Evolutionary conservation across 2,888 invertebrate genomes (phyloP).

Genomic region (Galerucella pusilla): DNA sequence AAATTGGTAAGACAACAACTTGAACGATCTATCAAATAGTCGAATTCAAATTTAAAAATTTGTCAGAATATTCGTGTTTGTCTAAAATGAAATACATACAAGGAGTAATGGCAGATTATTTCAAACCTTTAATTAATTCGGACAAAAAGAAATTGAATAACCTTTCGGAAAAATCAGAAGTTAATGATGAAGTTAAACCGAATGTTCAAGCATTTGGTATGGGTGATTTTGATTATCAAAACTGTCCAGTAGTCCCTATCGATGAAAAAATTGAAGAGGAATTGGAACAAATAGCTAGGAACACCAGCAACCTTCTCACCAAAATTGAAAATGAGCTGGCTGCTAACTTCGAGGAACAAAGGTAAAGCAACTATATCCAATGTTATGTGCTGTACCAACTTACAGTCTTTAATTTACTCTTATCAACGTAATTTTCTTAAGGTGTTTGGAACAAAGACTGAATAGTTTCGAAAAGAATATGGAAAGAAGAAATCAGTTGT

Average conservation of each 20-base stretch:
- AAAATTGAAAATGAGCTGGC: conserved; percentile 46
- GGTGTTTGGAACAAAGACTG: conserved; percentile 28
- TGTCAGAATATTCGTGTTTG: neutral
- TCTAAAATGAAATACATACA: conserved; percentile 41
- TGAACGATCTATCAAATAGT: neutral
- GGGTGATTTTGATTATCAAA: conserved; percentile 45
- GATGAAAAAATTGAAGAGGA: conserved; percentile 36
- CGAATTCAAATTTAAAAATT: neutral
- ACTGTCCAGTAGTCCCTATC: neutral
- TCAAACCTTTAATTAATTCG: conserved; percentile 29
- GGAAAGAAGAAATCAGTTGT: conserved; percentile 39
- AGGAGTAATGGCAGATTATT: conserved; percentile 38
- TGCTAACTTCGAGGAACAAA: conserved; percentile 40
- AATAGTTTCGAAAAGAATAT: conserved; percentile 32
- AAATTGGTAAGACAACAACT: neutral
- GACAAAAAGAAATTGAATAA: neutral
- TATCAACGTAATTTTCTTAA: neutral
- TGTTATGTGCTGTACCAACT: no score
- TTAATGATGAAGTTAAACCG: neutral
- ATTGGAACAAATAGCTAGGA: conserved; percentile 37
- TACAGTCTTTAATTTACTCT: no score
- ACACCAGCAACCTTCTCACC: conserved; percentile 42
- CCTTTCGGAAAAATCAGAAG: neutral
- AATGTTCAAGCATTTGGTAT: conserved; percentile 33
- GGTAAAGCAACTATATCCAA: neutral